Evolutionary conservation across 2,797 vertebrate genomes (phyloP), one percentile per base, ranked within the genome.

Genomic region (Sciurus vulgaris): DNA sequence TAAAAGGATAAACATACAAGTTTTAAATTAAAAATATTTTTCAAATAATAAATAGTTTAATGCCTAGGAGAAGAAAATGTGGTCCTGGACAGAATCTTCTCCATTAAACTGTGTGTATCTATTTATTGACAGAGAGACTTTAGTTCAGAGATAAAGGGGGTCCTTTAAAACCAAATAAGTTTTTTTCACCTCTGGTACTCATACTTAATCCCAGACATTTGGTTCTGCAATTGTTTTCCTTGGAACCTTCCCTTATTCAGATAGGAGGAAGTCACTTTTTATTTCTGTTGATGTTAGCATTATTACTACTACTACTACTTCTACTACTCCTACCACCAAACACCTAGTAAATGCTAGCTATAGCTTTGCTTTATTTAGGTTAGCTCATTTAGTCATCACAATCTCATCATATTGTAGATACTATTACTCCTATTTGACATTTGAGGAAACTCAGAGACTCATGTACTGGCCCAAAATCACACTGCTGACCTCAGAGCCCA

Each of bases 1-100:
- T 88, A 77, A 56, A 85, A 87, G 22, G 49, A 82, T 51, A 83
- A 70, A 20, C 17, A 89, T 61, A 67, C 70, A 67, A 84, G 3
- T 47, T 28, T 94, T 86, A 84, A 86, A 56, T 89, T 28, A 61
- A 67, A 67, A 69, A 38, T 69, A 77, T 61, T 77, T 88, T 96
- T 92, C 67, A 90, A 90, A 61, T 49, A 92, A 79, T 54, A 91
- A 81, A 70, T 78, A n/a, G 2, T 54, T 63, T 76, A 59, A 91
- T 30, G 10, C 78, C 38, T 63, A 94, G 14, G 49, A 91, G 69
- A 77, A 20, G 11, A 76, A 44, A 86, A 5, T 54, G 20, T 51
- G 38, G 63, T 84, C 10, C 30, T 65, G 26, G 33, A 81, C 11
- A 33, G 38, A 77, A 90, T 7, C 28, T n/a, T 85, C n/a, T 90